Base-by-base conservation (phyloP, 2,888 invertebrate species). In the Eupithecia vulgata region DNA sequence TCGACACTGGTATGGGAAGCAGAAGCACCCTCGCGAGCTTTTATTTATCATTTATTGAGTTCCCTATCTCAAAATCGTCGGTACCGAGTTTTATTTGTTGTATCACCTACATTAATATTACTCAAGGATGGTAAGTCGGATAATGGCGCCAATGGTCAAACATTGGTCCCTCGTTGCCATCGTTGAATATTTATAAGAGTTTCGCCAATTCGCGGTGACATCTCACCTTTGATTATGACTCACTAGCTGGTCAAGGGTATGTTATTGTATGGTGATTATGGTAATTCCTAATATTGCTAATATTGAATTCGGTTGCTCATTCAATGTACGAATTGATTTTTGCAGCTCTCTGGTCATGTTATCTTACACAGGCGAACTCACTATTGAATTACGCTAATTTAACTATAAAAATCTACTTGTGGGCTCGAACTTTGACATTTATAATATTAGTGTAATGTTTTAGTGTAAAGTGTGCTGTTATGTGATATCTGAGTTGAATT, bases 161-260 rank as follows among this genome's bases (percentile, higher is more conserved):
- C 42, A 67, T 64, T 57, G 68, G 66, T 64, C 4, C 10, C 48
- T 52, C 48, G 48, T 52, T 21, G 21, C 52, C 10, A 34, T n/a
- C 37, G 68, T 67, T 72, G 71, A 64, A 75, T 72, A 75, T 76
- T 71, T 76, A 70, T 71, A 67, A 64, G 42, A 30, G 76, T 79
- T 75, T 70, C 72, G 67, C 70, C 71, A 75, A 57, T 71, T 45
- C 70, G 62, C 67, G 42, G 77, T 74, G 78, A 77, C 78, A 76
- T 76, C 71, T 71, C 65, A 17, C 34, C 73, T 75, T 68, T 75
- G 10, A 25, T 12, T 13, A 15, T 78, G 78, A 79, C 71, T 78
- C 79, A 78, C 68, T 25, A 12, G 40, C 42, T 68, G 73, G 79
- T 79, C 79, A 79, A 79, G 77, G 77, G 68, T 76, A 73, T 17